These are phyloP conservation scores for Brachionus sp. DNA, from an alignment of 1,140 invertebrate species.

Conservation along the genomic window DNA sequence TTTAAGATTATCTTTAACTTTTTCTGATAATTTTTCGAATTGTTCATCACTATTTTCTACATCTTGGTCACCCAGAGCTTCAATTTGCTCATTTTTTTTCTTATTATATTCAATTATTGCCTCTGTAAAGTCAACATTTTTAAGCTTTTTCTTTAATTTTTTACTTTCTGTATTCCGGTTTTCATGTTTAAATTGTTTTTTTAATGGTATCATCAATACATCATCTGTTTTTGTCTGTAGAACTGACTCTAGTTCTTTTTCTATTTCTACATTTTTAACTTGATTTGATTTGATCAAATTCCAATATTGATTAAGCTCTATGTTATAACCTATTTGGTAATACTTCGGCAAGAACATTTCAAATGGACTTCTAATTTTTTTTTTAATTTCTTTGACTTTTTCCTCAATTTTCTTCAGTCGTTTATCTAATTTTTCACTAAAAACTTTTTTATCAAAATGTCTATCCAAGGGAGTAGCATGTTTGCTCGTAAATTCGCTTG, in stretches of 20 bases:
- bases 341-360: constrained; percentile 26
- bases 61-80: not conserved
- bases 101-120: constrained; percentile 36
- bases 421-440: not conserved
- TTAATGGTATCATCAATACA: constrained; percentile 25
- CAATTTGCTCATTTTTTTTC: not conserved
- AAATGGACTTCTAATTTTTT: constrained; percentile 22
- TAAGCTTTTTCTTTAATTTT: not conserved
- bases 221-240: not conserved
- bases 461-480: not conserved
- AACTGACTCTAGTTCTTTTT: not conserved
- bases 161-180: not conserved
- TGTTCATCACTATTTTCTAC: not conserved
- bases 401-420: constrained; percentile 5
- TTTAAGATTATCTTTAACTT: constrained; percentile 24
- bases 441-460: constrained; percentile 6
- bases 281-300: not conserved
- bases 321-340: not conserved
- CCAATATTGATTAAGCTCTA: not conserved
- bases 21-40: constrained; percentile 7
- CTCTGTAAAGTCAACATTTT: constrained; percentile 27
- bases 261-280: not conserved
- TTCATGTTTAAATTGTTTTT: constrained; percentile 31
- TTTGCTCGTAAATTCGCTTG: not conserved
- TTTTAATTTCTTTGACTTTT: constrained; percentile 15